Evolutionary conservation across 2,888 invertebrate genomes (phyloP).

Genomic region (Thereva unica): DNA sequence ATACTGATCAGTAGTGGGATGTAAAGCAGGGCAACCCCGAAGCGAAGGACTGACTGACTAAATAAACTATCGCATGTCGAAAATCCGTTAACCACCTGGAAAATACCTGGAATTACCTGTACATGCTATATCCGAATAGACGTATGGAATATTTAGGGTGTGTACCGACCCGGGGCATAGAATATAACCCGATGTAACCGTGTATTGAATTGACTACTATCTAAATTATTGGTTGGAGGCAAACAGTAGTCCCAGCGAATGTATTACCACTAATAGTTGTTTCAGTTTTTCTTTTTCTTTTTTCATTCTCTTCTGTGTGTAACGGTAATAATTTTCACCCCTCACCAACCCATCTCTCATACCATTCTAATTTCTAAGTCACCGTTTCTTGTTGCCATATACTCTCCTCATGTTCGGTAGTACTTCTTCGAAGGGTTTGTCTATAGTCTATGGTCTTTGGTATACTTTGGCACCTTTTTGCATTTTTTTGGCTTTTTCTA

Average conservation of each 20-base stretch:
- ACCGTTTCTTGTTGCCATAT: too few species aligned
- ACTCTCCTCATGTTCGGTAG: too few species aligned
- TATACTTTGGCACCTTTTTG: slow-evolving; percentile 6
- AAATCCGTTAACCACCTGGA: slow-evolving; percentile 41
- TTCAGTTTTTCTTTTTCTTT: slow-evolving; percentile 22
- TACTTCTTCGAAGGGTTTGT: slow-evolving; percentile 33
- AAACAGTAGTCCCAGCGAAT: slow-evolving; percentile 32
- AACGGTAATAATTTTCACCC: slow-evolving; percentile 33
- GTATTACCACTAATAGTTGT: slow-evolving; percentile 38
- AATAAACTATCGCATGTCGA: slow-evolving; percentile 40
- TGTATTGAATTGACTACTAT: slow-evolving; percentile 35
- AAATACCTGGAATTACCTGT: slow-evolving; percentile 39
- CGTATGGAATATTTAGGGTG: slow-evolving; percentile 40
- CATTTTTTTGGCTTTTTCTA: slow-evolving; percentile 17
- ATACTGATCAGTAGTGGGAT: slow-evolving; percentile 25
- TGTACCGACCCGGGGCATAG: slow-evolving; percentile 27
- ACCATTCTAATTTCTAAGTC: too few species aligned
- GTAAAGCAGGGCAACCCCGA: slow-evolving; percentile 24
- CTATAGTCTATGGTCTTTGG: slow-evolving; percentile 22
- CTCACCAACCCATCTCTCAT: neutral
- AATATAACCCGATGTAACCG: slow-evolving; percentile 32
- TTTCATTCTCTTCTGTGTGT: too few species aligned
- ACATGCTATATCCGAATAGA: slow-evolving; percentile 31
- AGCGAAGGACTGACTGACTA: slow-evolving; percentile 20
- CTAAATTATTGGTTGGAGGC: slow-evolving; percentile 36